phyloP scores from a whole-genome alignment of 2,113 vertebrate genomes.

The Eubucco bourcierii region DNA sequence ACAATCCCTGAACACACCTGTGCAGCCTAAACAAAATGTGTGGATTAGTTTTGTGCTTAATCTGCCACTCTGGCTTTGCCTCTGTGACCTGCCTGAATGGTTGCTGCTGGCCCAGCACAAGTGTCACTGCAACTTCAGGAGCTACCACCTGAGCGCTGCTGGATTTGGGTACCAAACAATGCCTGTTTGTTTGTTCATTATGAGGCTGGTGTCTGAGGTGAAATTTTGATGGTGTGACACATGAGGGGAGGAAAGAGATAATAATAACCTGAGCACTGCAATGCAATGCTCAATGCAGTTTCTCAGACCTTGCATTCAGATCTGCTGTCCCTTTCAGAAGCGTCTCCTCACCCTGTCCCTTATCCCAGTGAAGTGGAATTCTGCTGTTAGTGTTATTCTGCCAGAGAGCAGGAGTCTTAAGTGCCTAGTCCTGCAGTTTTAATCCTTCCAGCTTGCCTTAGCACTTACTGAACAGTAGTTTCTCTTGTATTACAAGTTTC shows the following conservation, averaged over 20 bases:
- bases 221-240: constrained; percentile 70
- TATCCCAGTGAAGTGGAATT: neutral
- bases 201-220: constrained; percentile 27
- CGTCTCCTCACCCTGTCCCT: neutral
- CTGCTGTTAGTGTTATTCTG: neutral
- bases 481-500: neutral
- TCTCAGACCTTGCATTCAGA: neutral
- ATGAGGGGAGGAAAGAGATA: neutral
- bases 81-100: neutral
- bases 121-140: constrained; percentile 50
- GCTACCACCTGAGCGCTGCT: neutral
- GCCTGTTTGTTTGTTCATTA: constrained; percentile 60
- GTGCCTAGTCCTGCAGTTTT: neutral
- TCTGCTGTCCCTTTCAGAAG: neutral
- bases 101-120: constrained; percentile 50
- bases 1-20: constrained; percentile 77
- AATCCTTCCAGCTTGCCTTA: neutral
- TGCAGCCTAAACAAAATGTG: constrained; percentile 32
- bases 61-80: constrained; percentile 64
- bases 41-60: constrained; percentile 56
- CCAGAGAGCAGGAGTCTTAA: neutral
- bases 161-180: constrained; percentile 40
- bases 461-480: neutral
- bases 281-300: neutral
- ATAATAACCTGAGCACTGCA: neutral